These are phyloP conservation scores for Xenopus borealis DNA, from an alignment of 2,113 vertebrate genomes.

Conservation along the genomic window DNA sequence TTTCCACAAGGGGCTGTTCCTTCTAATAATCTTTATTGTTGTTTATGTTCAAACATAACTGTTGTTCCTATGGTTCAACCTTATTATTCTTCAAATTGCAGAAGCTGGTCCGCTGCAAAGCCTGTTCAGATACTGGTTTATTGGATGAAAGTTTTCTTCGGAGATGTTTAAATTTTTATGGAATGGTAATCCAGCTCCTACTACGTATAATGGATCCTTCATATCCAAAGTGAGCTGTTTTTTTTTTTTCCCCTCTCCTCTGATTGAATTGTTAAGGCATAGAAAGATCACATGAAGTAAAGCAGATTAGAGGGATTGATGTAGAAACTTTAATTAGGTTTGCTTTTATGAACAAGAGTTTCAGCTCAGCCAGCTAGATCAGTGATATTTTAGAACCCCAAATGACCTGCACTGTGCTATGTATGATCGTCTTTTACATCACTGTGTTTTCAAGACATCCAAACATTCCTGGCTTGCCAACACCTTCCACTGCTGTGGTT, in stretches of 20 bases:
- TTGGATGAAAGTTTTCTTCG: conserved; percentile 95
- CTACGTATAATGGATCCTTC: conserved; percentile 90
- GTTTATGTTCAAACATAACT: too few species aligned
- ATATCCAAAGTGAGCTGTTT: conserved; percentile 85
- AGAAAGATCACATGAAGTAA: too few species aligned
- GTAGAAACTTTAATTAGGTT: too few species aligned
- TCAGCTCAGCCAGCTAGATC: neutral
- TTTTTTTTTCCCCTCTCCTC: neutral
- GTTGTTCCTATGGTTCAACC: too few species aligned
- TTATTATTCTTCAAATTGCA: conserved; percentile 55
- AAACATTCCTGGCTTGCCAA: too few species aligned
- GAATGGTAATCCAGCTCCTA: conserved; percentile 94
- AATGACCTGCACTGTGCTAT: neutral
- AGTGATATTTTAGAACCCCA: neutral
- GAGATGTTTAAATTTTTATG: conserved; percentile 95
- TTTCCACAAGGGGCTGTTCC: too few species aligned
- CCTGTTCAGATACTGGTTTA: conserved; percentile 91
- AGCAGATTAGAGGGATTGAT: too few species aligned
- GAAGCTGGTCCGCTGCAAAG: conserved; percentile 98
- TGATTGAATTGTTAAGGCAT: too few species aligned
- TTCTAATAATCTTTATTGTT: too few species aligned
- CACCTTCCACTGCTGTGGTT: too few species aligned
- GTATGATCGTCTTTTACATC: neutral
- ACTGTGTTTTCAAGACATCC: too few species aligned
- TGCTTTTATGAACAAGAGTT: neutral